These are phyloP conservation scores for Myoxocephalus aenaeus DNA, from an alignment of 2,797 vertebrate genomes.

Conservation along the genomic window DNA sequence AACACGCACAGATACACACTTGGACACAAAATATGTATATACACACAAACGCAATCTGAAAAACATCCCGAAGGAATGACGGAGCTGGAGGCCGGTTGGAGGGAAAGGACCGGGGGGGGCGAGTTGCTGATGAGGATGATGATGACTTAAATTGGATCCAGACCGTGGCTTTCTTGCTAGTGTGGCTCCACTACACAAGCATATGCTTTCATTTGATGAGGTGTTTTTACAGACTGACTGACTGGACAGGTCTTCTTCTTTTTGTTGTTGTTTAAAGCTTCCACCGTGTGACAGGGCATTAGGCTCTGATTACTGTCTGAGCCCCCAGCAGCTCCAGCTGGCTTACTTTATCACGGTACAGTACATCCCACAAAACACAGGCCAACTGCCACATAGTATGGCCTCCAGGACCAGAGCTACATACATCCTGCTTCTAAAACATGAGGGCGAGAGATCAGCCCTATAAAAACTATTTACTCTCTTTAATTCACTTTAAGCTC, in stretches of 20 bases:
- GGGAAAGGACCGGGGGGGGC: conserved; percentile 3
- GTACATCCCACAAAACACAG: conserved; percentile 31
- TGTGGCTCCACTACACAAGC: conserved; percentile 59
- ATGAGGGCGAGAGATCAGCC: neutral
- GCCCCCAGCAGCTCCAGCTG: conserved; percentile 43
- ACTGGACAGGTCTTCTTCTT: conserved; percentile 54
- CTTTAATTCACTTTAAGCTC: conserved; percentile 16
- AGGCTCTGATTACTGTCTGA: conserved; percentile 72
- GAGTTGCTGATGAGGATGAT: conserved; percentile 67
- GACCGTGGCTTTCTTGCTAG: conserved; percentile 65
- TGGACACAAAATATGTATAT: neutral
- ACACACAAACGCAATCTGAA: conserved; percentile 7
- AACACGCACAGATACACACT: neutral
- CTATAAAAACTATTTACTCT: conserved; percentile 6
- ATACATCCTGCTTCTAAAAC: conserved; percentile 33
- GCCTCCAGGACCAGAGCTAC: conserved; percentile 7
- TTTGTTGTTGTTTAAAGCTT: conserved; percentile 29
- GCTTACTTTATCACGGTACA: conserved; percentile 34
- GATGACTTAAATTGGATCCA: conserved; percentile 84
- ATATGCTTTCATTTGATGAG: conserved; percentile 77
- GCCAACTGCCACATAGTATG: neutral
- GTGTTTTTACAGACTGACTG: conserved; percentile 76
- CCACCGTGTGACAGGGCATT: conserved; percentile 67
- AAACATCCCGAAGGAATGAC: conserved; percentile 52
- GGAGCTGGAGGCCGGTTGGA: conserved; percentile 40